Evolutionary conservation across 2,797 vertebrate species (phyloP), one percentile per base, ranked within the genome.

Genomic region (Holocentrus rufus): DNA sequence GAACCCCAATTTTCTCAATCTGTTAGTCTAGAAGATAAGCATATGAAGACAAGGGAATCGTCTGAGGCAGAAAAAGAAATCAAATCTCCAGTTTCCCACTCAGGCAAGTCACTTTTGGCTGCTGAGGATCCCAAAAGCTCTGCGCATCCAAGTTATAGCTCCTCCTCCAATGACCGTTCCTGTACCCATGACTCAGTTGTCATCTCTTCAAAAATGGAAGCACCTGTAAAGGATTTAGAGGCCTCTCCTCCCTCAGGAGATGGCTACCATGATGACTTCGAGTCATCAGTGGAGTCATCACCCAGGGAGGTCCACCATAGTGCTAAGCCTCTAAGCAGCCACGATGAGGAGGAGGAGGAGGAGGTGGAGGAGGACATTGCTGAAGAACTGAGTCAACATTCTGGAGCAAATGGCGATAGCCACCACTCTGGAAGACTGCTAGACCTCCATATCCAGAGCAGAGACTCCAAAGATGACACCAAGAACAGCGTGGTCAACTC

Each of bases 341-440:
- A 95, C 15, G 94, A 87, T 18, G 83, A 93, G 0, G 95, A 95
- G 42, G 84, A 89, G 31, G 83, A 93, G 0, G 95, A 95, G 42
- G 84, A 89, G 31, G 68, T 83, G 18, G 95, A 96, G 13, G 95
- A 93, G 0, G 96, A 97, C 69, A 94, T 98, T 85, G 91, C 91
- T 4, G 96, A 98, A 83, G 95, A 92, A 63, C 87, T 94, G 36
- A 94, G 94, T 85, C 91, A 90, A 31, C 91, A 71, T 63, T 96
- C 95, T 69, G 83, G 71, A 23, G 91, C 79, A 22, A 77, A 89
- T 53, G 92, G 84, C 39, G 86, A 82, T 57, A 94, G 74, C 54
- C 5, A 84, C 14, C 91, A 92, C 47, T 95, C 88, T 3, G 93
- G 90, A 54, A 90, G 83, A 71, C 86, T 95, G 18, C 69, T 95